These are phyloP conservation scores for Chionomys nivalis DNA, from an alignment of 2,113 vertebrate genomes.

Conservation along the genomic window DNA sequence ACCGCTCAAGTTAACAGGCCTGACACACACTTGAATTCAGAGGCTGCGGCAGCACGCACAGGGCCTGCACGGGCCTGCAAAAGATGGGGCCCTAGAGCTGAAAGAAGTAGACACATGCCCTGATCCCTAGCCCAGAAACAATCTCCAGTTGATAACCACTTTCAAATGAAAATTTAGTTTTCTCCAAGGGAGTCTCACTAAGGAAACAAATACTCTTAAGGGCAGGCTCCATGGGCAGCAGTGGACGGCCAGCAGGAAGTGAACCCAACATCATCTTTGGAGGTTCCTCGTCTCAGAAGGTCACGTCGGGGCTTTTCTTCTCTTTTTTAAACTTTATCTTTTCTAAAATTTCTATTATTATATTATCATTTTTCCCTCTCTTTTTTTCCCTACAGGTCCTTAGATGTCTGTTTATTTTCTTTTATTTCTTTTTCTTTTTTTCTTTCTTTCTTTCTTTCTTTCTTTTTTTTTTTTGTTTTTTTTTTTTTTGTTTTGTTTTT, in stretches of 20 bases:
- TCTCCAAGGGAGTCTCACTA: not conserved
- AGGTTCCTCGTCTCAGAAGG: not conserved
- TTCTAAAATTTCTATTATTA: no score
- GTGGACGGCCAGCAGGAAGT: not conserved
- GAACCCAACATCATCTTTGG: not conserved
- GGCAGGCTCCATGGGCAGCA: not conserved
- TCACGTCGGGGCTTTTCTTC: not conserved
- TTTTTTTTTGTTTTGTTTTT: no score
- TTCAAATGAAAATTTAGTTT: not conserved
- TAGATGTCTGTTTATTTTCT: no score
- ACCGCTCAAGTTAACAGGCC: not conserved
- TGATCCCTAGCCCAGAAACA: not conserved
- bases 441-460: no score
- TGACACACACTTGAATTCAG: not conserved
- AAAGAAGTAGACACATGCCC: not conserved
- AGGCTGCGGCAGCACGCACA: not conserved
- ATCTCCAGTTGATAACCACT: not conserved
- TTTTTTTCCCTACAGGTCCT: not conserved
- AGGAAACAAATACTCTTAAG: not conserved
- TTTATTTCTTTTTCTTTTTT: no score
- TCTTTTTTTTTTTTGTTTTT: no score
- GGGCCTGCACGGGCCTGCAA: not conserved
- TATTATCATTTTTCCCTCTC: not conserved
- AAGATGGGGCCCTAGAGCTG: not conserved
- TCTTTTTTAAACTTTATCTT: not conserved